Percentiles rank a stretch among this genome's conserved stretches.
These are phyloP conservation scores for Amiota mariae DNA, from an alignment of 2,888 invertebrate genomes.

Conservation along the genomic window DNA sequence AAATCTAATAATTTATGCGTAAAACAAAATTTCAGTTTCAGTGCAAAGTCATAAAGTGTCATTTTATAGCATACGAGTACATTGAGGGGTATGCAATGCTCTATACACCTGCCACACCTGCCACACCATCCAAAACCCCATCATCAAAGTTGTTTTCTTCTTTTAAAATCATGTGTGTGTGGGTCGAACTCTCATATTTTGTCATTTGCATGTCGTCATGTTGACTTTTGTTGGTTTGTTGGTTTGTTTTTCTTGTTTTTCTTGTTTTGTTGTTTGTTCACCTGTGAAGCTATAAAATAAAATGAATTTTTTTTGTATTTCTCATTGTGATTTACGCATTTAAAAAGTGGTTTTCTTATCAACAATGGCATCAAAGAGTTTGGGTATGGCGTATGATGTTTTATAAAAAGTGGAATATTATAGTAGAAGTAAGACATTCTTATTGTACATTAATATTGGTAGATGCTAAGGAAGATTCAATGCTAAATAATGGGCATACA, in stretches of 20 bases:
- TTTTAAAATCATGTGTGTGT: no score
- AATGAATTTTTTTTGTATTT: not conserved
- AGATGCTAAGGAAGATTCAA: no score
- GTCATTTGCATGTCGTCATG: constrained; percentile 16
- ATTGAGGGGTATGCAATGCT: not conserved
- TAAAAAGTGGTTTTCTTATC: constrained; percentile 38
- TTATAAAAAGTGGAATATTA: no score
- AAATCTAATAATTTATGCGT: constrained; percentile 30
- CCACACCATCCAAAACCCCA: no score
- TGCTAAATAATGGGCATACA: no score
- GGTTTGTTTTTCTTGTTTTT: no score
- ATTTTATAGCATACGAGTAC: constrained; percentile 26
- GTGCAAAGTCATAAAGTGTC: constrained; percentile 17
- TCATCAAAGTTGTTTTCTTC: no score
- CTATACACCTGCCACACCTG: no score
- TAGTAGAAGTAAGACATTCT: no score
- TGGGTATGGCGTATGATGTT: not conserved
- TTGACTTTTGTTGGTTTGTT: not conserved
- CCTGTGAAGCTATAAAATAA: constrained; percentile 18
- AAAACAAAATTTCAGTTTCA: constrained; percentile 13
- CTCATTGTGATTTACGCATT: constrained; percentile 17
- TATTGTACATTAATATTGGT: no score
- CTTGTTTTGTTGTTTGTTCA: not conserved
- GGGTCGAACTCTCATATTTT: constrained; percentile 1
- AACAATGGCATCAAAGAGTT: not conserved